Conservation (phyloP, 2,113 vertebrate species). For the Limanda limanda region DNA sequence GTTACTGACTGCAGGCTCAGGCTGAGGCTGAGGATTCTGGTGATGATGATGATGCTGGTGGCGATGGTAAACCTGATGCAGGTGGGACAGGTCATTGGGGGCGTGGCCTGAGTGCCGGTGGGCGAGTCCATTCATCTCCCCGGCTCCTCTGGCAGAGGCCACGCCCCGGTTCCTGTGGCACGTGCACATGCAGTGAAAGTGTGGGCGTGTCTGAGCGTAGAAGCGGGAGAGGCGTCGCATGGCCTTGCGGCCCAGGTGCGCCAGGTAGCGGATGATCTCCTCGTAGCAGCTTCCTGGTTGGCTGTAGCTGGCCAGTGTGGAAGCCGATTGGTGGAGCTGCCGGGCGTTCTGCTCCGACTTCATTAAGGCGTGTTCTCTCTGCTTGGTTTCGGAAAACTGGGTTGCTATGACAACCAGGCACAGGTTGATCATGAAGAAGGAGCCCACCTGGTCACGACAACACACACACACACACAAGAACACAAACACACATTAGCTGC, state of each 20-base stretch:
- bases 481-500: background rate
- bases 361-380: conserved; percentile 98
- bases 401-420: conserved; percentile 99
- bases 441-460: conserved; percentile 88
- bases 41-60: conserved; percentile 59
- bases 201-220: conserved; percentile 23
- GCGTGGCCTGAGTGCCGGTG: conserved; percentile 78
- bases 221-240: conserved; percentile 83
- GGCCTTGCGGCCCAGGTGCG: conserved; percentile 91
- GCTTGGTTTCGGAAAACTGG: conserved; percentile 98
- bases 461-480: conserved; percentile 3
- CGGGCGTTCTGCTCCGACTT: conserved; percentile 93
- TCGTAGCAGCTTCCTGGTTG: conserved; percentile 98
- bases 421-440: conserved; percentile 99
- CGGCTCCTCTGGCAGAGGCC: conserved; percentile 39
- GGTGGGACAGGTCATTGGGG: conserved; percentile 88
- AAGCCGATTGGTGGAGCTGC: conserved; percentile 91
- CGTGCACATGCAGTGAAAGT: conserved; percentile 16
- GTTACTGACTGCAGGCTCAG: conserved; percentile 49
- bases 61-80: conserved; percentile 67
- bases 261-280: conserved; percentile 93
- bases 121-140: conserved; percentile 78
- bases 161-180: conserved; percentile 30
- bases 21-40: conserved; percentile 31
- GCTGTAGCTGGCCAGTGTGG: conserved; percentile 94